These are phyloP conservation scores for Graptemys geographica DNA, from an alignment of 2,797 vertebrate genomes.

Conservation along the genomic window DNA sequence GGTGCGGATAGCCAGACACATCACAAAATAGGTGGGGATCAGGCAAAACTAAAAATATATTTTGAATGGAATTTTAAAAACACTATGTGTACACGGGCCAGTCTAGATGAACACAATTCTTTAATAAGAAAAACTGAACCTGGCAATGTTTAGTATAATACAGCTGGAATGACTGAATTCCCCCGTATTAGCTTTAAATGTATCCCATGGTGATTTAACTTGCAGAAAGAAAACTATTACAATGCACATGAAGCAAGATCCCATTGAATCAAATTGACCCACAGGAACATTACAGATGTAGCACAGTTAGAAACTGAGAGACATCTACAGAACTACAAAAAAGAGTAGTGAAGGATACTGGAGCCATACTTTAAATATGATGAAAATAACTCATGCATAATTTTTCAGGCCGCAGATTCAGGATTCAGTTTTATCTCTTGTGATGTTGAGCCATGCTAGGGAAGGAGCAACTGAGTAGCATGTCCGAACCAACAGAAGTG, in stretches of 20 bases:
- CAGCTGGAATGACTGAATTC: neutral
- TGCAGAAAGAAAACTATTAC: neutral
- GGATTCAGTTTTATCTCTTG: neutral
- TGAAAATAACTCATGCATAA: conserved; percentile 8
- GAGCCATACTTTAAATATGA: neutral
- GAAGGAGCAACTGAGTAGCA: neutral
- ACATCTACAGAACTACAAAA: neutral
- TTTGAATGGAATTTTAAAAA: neutral
- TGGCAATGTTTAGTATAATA: neutral
- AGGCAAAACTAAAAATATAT: neutral
- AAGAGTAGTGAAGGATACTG: neutral
- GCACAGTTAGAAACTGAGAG: neutral
- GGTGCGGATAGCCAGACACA: neutral
- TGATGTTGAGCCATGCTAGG: neutral
- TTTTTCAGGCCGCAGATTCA: conserved; percentile 15
- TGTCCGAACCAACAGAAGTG: conserved; percentile 41
- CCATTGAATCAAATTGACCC: neutral
- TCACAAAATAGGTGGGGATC: neutral
- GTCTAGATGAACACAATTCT: conserved; percentile 2
- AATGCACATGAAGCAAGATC: neutral
- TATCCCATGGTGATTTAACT: neutral
- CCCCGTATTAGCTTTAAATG: neutral
- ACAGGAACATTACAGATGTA: neutral
- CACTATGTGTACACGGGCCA: neutral
- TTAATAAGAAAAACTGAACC: neutral